These are phyloP conservation scores for Monopterus albus DNA, from an alignment of 2,113 vertebrate species.

Conservation along the genomic window DNA sequence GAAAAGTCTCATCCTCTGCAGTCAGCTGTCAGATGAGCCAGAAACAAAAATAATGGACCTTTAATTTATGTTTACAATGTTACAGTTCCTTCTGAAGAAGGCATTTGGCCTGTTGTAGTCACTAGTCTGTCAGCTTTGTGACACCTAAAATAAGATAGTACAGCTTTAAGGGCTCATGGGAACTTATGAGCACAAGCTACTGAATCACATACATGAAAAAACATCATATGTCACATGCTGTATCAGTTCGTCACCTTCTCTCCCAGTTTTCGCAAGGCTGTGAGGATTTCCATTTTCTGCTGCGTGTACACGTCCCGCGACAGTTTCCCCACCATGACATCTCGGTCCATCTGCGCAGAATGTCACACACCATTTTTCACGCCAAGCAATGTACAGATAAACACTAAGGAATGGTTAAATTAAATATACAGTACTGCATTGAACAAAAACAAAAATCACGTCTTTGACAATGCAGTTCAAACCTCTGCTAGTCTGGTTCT, in stretches of 20 bases:
- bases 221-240: constrained; percentile 3
- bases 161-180: neutral
- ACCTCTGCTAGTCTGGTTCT: constrained; percentile 95
- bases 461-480: constrained; percentile 23
- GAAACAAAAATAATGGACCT: neutral
- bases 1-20: constrained; percentile 89
- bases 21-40: constrained; percentile 83
- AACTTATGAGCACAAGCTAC: constrained; percentile 25
- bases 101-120: neutral
- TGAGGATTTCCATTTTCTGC: constrained; percentile 97
- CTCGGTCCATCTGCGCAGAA: constrained; percentile 91
- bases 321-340: constrained; percentile 95
- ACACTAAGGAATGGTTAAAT: neutral
- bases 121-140: neutral
- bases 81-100: neutral
- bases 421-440: too few species aligned
- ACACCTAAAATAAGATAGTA: constrained; percentile 7
- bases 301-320: constrained; percentile 87
- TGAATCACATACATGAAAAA: constrained; percentile 28
- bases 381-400: neutral
- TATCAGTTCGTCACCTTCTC: constrained; percentile 88
- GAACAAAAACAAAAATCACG: neutral
- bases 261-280: constrained; percentile 94
- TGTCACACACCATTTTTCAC: constrained; percentile 47
- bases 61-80: too few species aligned